A percentile compares a stretch with the other conserved stretches of the same genome.
Evolutionary conservation across 37 sponge, comb jelly and placozoan genomes (phyloP).

Genomic region (Spongilla lacustris): DNA sequence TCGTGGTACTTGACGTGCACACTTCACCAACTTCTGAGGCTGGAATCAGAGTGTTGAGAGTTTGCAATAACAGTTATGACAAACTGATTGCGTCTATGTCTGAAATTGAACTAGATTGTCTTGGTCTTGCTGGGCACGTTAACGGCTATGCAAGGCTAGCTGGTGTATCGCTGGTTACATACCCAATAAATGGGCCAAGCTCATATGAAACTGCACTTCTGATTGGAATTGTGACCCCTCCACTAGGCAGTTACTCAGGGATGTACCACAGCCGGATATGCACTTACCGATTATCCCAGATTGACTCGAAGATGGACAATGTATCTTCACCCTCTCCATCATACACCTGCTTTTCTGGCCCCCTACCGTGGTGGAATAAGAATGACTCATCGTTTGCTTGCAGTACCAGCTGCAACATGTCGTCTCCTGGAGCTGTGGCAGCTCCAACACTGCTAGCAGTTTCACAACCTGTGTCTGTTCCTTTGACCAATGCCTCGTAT

Average conservation of each 20-base stretch:
- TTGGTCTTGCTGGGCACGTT: not conserved
- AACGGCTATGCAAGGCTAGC: not conserved
- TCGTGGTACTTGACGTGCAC: not conserved
- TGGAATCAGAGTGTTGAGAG: not conserved
- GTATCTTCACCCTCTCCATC: not conserved
- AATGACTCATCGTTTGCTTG: not conserved
- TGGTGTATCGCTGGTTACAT: not conserved
- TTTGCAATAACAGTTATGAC: not conserved
- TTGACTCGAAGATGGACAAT: constrained; percentile 14
- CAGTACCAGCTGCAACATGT: not conserved
- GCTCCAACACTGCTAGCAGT: not conserved
- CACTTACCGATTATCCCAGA: not conserved
- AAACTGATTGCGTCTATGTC: not conserved
- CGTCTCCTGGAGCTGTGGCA: not conserved
- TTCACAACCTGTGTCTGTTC: not conserved
- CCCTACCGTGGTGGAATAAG: not conserved
- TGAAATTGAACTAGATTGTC: constrained; percentile 7
- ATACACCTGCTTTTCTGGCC: not conserved
- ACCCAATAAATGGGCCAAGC: not conserved
- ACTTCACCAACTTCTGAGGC: not conserved
- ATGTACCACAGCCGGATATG: not conserved
- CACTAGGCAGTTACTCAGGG: not conserved
- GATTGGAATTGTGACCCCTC: not conserved
- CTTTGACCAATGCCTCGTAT: not conserved
- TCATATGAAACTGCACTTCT: not conserved